Percentiles rank a stretch among this genome's conserved stretches.
Evolutionary conservation across 2,113 vertebrate species (phyloP).

Genomic region (Spermophilus dauricus): DNA sequence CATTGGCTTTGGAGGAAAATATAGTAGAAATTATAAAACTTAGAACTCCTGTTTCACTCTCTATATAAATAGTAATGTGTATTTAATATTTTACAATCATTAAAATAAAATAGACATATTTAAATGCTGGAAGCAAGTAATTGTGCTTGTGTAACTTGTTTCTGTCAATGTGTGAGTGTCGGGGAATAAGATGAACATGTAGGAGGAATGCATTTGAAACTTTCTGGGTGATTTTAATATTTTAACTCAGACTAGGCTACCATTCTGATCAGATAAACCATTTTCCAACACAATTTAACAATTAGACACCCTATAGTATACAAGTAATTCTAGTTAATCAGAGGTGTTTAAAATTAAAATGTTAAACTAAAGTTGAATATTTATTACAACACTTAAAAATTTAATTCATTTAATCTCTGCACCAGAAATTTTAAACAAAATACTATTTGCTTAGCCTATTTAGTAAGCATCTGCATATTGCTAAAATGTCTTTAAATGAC

Average conservation of each 20-base stretch:
- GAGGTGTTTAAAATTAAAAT: slow-evolving; percentile 47
- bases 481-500: slow-evolving; percentile 58
- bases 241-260: slow-evolving; percentile 38
- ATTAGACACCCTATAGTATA: not conserved
- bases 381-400: slow-evolving; percentile 20
- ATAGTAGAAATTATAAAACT: not conserved
- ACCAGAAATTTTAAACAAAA: slow-evolving; percentile 47
- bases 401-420: not conserved
- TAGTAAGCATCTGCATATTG: slow-evolving; percentile 26
- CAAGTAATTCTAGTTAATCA: slow-evolving; percentile 35
- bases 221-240: slow-evolving; percentile 16
- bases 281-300: slow-evolving; percentile 60
- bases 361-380: not conserved
- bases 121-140: not conserved
- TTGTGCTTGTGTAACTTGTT: not conserved
- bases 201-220: not conserved
- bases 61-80: not conserved
- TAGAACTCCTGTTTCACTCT: not conserved
- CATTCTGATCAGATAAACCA: not conserved
- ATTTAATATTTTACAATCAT: slow-evolving; percentile 14
- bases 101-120: slow-evolving; percentile 48
- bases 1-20: not conserved
- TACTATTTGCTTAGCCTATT: not conserved
- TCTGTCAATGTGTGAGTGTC: not conserved
- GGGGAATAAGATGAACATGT: not conserved